A percentile compares a stretch with the other conserved stretches of the same genome.
Evolutionary conservation across 2,888 invertebrate genomes (phyloP).

Genomic region (Tachina fera): DNA sequence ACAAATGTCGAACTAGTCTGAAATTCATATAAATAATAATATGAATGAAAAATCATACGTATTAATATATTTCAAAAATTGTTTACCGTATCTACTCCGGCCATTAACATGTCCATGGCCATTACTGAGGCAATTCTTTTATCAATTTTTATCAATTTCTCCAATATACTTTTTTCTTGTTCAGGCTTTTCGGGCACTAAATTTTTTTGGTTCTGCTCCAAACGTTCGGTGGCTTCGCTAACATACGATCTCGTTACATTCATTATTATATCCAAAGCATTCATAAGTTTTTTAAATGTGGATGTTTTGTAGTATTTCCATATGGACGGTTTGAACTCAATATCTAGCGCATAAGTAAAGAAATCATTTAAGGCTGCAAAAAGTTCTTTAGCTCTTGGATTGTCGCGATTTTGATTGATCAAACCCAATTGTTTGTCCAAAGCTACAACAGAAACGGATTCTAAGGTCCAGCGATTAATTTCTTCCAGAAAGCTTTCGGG

Average conservation of each 20-base stretch:
- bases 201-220: constrained; percentile 70
- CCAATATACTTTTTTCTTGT: constrained; percentile 85
- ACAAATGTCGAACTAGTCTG: constrained; percentile 78
- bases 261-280: constrained; percentile 74
- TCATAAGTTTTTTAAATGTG: constrained; percentile 75
- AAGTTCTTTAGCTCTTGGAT: constrained; percentile 72
- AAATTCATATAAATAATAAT: constrained; percentile 72
- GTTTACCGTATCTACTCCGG: constrained; percentile 89
- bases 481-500: constrained; percentile 83
- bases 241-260: constrained; percentile 78
- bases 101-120: constrained; percentile 88
- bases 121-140: constrained; percentile 86
- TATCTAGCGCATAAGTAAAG: constrained; percentile 68
- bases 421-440: constrained; percentile 81
- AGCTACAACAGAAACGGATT: constrained; percentile 83
- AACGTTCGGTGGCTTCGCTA: constrained; percentile 78
- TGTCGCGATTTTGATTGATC: constrained; percentile 69
- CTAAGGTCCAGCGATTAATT: constrained; percentile 85
- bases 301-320: constrained; percentile 76
- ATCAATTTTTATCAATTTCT: constrained; percentile 86
- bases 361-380: constrained; percentile 72
- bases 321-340: constrained; percentile 76
- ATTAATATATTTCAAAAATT: not conserved
- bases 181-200: constrained; percentile 73
- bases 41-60: not conserved